A percentile compares a stretch with the other conserved stretches of the same genome.
Evolutionary conservation across 2,888 invertebrate species (phyloP).

Genomic region (Sarcophaga subvicina): DNA sequence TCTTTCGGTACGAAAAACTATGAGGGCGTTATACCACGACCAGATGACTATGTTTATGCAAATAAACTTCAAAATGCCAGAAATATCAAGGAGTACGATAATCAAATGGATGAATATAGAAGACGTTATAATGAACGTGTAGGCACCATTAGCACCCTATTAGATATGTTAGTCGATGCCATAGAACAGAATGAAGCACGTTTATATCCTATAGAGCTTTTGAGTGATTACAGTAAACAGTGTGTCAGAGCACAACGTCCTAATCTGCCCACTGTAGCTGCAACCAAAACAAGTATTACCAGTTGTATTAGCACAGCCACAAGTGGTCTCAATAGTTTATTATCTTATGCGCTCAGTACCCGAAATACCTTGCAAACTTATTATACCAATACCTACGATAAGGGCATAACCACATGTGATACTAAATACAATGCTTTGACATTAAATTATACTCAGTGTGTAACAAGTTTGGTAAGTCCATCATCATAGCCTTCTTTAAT

Average conservation of each 20-base stretch:
- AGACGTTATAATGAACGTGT: slow-evolving; percentile 26
- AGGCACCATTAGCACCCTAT: slow-evolving; percentile 28
- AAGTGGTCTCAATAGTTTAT: not conserved
- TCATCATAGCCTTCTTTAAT: no score
- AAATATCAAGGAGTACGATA: slow-evolving; percentile 41
- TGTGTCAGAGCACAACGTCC: slow-evolving; percentile 60
- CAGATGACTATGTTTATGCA: slow-evolving; percentile 54
- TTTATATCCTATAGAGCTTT: slow-evolving; percentile 52
- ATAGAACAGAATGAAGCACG: slow-evolving; percentile 44
- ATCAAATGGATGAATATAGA: slow-evolving; percentile 38
- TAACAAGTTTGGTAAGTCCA: slow-evolving; percentile 10
- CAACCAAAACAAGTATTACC: slow-evolving; percentile 20
- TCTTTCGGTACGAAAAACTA: not conserved
- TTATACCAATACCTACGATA: slow-evolving; percentile 28
- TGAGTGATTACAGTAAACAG: slow-evolving; percentile 51
- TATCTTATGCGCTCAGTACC: not conserved
- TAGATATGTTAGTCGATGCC: slow-evolving; percentile 11
- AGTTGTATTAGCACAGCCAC: slow-evolving; percentile 46
- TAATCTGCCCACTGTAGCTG: slow-evolving; percentile 20
- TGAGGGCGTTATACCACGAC: not conserved
- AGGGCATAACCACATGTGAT: slow-evolving; percentile 26
- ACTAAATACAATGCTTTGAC: not conserved
- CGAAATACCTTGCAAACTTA: slow-evolving; percentile 31
- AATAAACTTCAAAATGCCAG: slow-evolving; percentile 59
- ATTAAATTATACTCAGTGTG: slow-evolving; percentile 35